Evolutionary conservation across 2,113 vertebrate species (phyloP).

Genomic region (Pseudorhombus dupliciocellatus): DNA sequence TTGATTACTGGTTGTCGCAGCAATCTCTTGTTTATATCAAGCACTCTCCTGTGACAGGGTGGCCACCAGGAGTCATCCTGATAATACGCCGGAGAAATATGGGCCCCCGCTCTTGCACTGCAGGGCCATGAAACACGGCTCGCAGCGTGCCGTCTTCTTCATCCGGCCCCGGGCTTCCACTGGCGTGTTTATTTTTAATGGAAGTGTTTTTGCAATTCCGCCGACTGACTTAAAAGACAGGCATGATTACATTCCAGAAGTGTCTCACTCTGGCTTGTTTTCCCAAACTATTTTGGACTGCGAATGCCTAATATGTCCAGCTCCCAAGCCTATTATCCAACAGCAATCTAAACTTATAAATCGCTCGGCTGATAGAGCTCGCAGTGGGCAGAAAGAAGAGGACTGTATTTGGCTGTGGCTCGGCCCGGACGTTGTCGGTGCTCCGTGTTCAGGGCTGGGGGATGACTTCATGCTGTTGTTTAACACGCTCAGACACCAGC

Average conservation of each 20-base stretch:
- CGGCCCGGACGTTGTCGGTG: conserved; percentile 83
- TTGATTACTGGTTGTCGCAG: conserved; percentile 99
- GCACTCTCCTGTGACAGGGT: conserved; percentile 97
- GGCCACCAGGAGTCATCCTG: conserved; percentile 94
- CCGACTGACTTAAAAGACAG: conserved; percentile 12
- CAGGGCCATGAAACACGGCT: conserved; percentile 63
- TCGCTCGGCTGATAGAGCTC: conserved; percentile 69
- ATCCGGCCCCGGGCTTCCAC: conserved; percentile 43
- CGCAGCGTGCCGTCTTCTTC: conserved; percentile 64
- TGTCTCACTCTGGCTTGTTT: conserved; percentile 33
- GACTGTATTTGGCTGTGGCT: conserved; percentile 81
- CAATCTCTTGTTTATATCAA: conserved; percentile 99
- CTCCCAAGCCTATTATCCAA: conserved; percentile 52
- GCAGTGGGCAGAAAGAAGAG: conserved; percentile 75
- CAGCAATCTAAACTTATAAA: conserved; percentile 60
- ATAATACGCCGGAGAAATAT: conserved; percentile 96
- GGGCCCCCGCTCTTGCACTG: conserved; percentile 68
- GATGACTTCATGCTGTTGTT: conserved; percentile 87
- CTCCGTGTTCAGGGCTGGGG: conserved; percentile 85
- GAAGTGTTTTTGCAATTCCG: conserved; percentile 40
- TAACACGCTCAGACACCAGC: conserved; percentile 84
- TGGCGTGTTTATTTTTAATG: conserved; percentile 47
- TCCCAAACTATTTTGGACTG: conserved; percentile 40
- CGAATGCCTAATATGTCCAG: conserved; percentile 62
- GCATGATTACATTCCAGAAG: conserved; percentile 27